A percentile compares a stretch with the other conserved stretches of the same genome.
Evolutionary conservation across 2,797 vertebrate genomes (phyloP).

Genomic region (Clarias platycephalus): DNA sequence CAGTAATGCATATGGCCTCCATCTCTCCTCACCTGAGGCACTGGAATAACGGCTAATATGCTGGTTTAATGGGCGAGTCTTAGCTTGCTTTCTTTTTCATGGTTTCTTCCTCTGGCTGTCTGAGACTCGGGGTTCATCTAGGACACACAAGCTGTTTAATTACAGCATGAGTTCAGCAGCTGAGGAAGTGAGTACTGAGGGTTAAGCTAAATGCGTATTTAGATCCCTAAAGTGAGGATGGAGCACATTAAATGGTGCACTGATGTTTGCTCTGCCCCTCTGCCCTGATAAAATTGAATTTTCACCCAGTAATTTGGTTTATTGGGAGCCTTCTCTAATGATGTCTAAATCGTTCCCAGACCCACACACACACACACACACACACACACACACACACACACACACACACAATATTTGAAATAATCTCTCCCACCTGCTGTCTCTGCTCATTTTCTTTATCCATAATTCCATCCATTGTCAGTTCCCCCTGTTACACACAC

Average conservation of each 20-base stretch:
- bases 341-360: constrained; percentile 28
- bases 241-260: constrained; percentile 23
- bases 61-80: constrained; percentile 26
- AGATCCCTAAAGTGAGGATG: constrained; percentile 31
- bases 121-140: constrained; percentile 9
- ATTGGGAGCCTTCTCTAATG: constrained; percentile 31
- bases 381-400: constrained; percentile 1
- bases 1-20: constrained; percentile 30
- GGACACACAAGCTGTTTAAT: constrained; percentile 21
- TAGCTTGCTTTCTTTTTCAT: constrained; percentile 25
- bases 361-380: constrained; percentile 8
- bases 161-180: constrained; percentile 21
- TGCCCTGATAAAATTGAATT: constrained; percentile 35
- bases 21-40: constrained; percentile 31
- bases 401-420: constrained; percentile 20
- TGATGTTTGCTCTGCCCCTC: constrained; percentile 28
- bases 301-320: constrained; percentile 40
- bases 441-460: neutral
- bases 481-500: neutral
- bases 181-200: constrained; percentile 1
- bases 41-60: constrained; percentile 28
- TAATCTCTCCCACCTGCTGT: constrained; percentile 21
- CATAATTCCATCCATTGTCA: neutral
- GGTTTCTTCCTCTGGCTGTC: constrained; percentile 11
- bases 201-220: constrained; percentile 26